phyloP scores from a whole-genome alignment of 2,888 invertebrate genomes.

The Oxycera nigricornis region DNA sequence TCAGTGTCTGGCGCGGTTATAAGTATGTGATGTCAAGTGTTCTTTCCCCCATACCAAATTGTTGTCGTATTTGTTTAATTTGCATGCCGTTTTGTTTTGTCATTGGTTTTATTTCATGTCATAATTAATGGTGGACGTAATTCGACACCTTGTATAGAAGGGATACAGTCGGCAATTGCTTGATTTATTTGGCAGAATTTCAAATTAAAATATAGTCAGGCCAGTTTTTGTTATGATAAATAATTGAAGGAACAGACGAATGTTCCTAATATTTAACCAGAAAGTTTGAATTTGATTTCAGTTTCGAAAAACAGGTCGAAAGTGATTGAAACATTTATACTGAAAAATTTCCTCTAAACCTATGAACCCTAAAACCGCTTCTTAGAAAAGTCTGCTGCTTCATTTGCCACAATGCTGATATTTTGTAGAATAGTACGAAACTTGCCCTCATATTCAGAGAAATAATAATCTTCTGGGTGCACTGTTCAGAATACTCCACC shows the following conservation, averaged over 20 bases:
- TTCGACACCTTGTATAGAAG: background rate
- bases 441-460: too few relatives aligned
- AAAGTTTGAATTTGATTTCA: too few relatives aligned
- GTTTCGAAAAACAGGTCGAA: too few relatives aligned
- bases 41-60: too few relatives aligned
- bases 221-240: background rate
- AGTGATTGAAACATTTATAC: too few relatives aligned
- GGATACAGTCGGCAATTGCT: background rate
- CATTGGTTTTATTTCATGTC: background rate
- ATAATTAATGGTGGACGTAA: background rate
- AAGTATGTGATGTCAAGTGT: conserved; percentile 51
- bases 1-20: conserved; percentile 53
- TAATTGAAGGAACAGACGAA: background rate
- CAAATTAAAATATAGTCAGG: background rate
- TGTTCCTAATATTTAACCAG: background rate
- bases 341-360: background rate
- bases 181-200: background rate
- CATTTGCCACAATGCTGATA: too few relatives aligned
- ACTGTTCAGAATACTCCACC: too few relatives aligned
- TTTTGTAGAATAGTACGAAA: too few relatives aligned
- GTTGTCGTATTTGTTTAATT: background rate
- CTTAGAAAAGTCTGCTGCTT: too few relatives aligned
- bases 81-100: background rate
- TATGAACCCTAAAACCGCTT: too few relatives aligned
- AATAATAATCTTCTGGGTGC: too few relatives aligned